Conservation (phyloP, 2,888 invertebrate genomes). For the Micoletzkya japonica region DNA sequence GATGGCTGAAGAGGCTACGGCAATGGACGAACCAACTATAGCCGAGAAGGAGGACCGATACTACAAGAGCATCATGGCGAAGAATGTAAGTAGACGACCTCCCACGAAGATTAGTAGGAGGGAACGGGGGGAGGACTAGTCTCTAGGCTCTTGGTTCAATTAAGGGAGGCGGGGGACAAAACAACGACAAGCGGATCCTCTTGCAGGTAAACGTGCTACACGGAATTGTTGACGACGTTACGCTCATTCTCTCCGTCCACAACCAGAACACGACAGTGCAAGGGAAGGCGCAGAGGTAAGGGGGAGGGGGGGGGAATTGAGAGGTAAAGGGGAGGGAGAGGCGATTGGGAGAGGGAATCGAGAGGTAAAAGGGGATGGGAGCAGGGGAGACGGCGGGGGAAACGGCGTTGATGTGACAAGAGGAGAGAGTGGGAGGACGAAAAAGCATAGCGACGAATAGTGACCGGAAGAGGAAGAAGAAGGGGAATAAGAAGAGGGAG, state of each 20-base stretch:
- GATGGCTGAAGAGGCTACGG: conserved; percentile 49
- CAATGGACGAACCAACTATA: conserved; percentile 37
- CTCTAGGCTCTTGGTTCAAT: too few species aligned
- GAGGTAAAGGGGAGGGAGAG: too few species aligned
- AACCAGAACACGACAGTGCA: conserved; percentile 20
- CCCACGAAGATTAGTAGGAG: too few species aligned
- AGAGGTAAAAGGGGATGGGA: neutral
- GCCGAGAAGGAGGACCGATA: conserved; percentile 36
- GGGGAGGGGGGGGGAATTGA: too few species aligned
- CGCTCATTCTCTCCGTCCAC: conserved; percentile 27
- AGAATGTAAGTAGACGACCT: conserved; percentile 35
- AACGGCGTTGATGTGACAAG: neutral
- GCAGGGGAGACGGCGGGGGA: neutral
- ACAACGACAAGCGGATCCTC: neutral
- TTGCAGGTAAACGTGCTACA: conserved; percentile 31
- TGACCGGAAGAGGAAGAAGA: too few species aligned
- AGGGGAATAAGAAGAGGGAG: conserved; percentile 17
- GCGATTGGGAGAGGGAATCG: too few species aligned
- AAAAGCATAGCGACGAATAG: neutral
- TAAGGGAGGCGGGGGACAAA: conserved; percentile 1
- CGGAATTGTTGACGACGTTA: conserved; percentile 27
- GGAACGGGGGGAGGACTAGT: too few species aligned
- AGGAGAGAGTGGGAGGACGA: neutral
- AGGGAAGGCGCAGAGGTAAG: conserved; percentile 32
- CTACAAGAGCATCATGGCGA: conserved; percentile 43